Percentiles rank a stretch among this genome's conserved stretches.
Conservation (phyloP, 1,140 invertebrate species). For the Leptestheria dahalacensis region DNA sequence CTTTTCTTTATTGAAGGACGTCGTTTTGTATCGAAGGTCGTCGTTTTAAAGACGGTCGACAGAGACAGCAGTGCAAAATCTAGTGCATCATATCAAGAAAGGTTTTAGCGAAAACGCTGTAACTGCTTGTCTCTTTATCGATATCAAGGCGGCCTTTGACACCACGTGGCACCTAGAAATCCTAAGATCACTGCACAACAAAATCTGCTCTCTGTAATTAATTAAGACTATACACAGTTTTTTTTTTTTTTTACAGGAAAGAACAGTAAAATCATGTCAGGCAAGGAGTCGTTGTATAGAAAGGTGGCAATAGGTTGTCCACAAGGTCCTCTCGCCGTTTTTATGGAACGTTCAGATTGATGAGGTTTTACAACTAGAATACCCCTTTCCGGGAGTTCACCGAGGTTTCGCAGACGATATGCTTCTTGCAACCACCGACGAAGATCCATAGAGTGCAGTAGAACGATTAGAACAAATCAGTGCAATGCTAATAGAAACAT, state of each 20-base stretch:
- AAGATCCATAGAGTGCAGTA: neutral
- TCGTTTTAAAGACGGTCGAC: neutral
- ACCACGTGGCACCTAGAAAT: neutral
- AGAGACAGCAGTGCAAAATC: neutral
- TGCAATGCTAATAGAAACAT: neutral
- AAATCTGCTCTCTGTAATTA: neutral
- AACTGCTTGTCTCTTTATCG: neutral
- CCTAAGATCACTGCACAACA: neutral
- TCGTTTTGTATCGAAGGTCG: too few relatives aligned
- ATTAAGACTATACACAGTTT: neutral
- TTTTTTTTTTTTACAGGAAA: neutral
- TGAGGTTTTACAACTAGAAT: neutral
- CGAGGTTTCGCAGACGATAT: neutral
- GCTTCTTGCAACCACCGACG: neutral
- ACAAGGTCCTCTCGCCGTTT: neutral
- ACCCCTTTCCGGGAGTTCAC: neutral
- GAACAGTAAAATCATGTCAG: neutral
- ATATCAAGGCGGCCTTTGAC: slow-evolving; percentile 5
- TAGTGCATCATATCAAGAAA: neutral
- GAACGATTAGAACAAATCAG: neutral
- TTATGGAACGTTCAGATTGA: neutral
- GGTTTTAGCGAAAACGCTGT: neutral
- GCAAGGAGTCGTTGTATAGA: neutral
- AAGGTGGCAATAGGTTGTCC: neutral
- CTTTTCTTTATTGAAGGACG: too few relatives aligned